Evolutionary conservation across 1,140 invertebrate genomes (phyloP).

Genomic region (Trachymyrmex cornetzi): DNA sequence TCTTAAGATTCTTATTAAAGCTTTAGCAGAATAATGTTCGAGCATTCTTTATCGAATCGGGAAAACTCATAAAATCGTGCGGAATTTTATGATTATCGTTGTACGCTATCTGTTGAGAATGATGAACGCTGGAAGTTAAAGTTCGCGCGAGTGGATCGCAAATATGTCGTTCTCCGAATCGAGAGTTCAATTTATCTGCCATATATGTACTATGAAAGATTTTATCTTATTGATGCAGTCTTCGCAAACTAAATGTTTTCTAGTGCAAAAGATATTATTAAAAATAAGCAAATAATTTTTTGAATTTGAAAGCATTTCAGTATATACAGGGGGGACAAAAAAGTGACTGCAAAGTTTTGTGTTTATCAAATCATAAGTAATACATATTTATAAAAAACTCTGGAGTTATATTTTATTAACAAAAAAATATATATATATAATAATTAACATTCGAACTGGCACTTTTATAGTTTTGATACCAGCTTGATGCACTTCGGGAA

Average conservation of each 20-base stretch:
- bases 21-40: neutral
- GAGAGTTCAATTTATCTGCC: constrained; percentile 4
- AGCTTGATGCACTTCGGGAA: too few relatives aligned
- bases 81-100: constrained; percentile 15
- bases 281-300: neutral
- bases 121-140: constrained; percentile 2
- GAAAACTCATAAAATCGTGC: constrained; percentile 3
- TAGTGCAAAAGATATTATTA: neutral
- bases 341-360: too few relatives aligned
- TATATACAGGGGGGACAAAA: too few relatives aligned
- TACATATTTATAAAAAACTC: too few relatives aligned
- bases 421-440: too few relatives aligned
- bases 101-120: neutral
- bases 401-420: too few relatives aligned
- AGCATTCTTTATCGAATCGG: constrained; percentile 41
- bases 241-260: neutral
- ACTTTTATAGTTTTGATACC: too few relatives aligned
- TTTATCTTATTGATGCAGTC: neutral
- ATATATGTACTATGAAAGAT: neutral
- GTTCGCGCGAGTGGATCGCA: neutral
- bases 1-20: constrained; percentile 15
- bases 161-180: neutral
- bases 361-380: too few relatives aligned
- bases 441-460: too few relatives aligned
- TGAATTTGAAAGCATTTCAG: neutral